A percentile compares a stretch with the other conserved stretches of the same genome.
Conservation (phyloP, 2,113 vertebrate genomes). For the Poeciliopsis retropinna region DNA sequence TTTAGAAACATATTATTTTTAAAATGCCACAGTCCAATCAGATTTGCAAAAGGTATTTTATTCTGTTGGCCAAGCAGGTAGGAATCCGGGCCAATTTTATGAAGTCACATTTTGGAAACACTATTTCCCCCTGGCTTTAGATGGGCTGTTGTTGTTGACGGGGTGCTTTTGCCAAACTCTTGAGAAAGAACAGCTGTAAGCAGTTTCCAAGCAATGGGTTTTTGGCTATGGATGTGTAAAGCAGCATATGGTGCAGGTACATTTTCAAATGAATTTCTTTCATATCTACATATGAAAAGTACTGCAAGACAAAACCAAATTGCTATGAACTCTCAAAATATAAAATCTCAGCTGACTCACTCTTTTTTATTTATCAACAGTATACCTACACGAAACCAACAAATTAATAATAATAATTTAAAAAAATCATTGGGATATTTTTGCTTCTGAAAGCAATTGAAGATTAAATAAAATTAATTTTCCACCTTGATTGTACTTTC, state of each 20-base stretch:
- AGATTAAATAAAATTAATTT: neutral
- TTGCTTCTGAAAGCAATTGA: neutral
- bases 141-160: slow-evolving; percentile 49
- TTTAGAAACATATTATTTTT: neutral
- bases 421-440: neutral
- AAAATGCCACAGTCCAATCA: neutral
- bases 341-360: neutral
- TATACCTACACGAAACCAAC: neutral
- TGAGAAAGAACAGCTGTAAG: slow-evolving; percentile 66
- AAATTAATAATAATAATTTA: neutral
- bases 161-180: slow-evolving; percentile 32
- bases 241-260: slow-evolving; percentile 1
- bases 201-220: slow-evolving; percentile 44
- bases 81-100: slow-evolving; percentile 5
- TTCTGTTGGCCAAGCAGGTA: neutral
- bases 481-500: neutral
- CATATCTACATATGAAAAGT: neutral
- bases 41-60: slow-evolving; percentile 1
- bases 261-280: neutral
- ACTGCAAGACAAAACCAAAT: neutral
- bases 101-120: slow-evolving; percentile 35
- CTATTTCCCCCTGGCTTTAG: slow-evolving; percentile 28
- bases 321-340: neutral
- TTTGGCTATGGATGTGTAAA: slow-evolving; percentile 37
- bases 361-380: neutral